phyloP scores from a whole-genome alignment of 2,888 invertebrate species.

The Augochlorella aurata region DNA sequence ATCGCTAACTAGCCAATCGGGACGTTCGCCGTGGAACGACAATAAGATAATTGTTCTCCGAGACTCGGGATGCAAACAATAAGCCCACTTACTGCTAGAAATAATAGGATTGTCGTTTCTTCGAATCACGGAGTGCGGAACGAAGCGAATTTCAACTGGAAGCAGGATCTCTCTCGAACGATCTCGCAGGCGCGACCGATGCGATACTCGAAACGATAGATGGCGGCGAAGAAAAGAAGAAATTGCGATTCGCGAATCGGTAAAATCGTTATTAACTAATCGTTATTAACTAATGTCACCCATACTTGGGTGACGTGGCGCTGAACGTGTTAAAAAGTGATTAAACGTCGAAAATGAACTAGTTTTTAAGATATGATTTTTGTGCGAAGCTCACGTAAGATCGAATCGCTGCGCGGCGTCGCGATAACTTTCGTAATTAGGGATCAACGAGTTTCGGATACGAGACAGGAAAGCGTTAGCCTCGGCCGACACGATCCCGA shows the following conservation, averaged over 20 bases:
- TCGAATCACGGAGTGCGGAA: neutral
- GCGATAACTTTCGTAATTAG: slow-evolving; percentile 12
- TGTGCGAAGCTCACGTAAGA: too few species aligned
- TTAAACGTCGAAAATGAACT: too few species aligned
- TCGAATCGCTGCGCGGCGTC: too few species aligned
- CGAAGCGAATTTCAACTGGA: neutral
- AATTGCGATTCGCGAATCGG: neutral
- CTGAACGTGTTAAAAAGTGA: too few species aligned
- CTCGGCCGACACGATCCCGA: neutral
- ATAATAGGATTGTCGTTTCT: neutral
- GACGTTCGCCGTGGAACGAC: neutral
- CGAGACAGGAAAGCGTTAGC: neutral
- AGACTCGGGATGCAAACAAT: neutral
- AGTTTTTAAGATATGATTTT: too few species aligned
- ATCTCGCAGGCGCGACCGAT: neutral
- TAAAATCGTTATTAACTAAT: too few species aligned
- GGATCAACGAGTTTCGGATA: neutral
- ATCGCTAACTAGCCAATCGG: neutral
- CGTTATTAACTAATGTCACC: too few species aligned
- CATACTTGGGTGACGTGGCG: too few species aligned
- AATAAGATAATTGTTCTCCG: slow-evolving; percentile 7
- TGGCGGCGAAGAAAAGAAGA: neutral
- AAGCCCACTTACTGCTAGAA: neutral
- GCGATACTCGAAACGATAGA: neutral
- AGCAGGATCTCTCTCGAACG: neutral